Evolutionary conservation across 23 tunicate genomes (phyloP).

Genomic region (Styela clava): DNA sequence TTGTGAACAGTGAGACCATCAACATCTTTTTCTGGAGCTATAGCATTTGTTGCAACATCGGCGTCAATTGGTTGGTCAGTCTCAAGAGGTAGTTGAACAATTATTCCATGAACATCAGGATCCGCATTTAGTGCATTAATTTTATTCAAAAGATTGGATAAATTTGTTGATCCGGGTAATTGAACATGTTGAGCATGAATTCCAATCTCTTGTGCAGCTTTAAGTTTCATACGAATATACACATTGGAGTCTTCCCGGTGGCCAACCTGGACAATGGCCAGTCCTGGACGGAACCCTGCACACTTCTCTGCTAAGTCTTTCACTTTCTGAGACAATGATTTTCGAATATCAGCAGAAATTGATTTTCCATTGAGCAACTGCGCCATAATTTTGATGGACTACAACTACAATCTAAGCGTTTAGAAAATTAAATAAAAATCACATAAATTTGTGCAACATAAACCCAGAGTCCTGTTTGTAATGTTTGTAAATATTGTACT

Average conservation of each 20-base stretch:
- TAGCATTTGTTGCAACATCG: constrained; percentile 56
- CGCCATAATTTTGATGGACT: constrained; percentile 81
- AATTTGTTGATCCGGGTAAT: constrained; percentile 55
- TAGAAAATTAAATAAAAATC: too few relatives aligned
- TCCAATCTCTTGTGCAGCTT: constrained; percentile 87
- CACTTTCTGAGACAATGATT: constrained; percentile 37
- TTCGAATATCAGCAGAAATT: constrained; percentile 57
- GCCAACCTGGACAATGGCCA: constrained; percentile 97
- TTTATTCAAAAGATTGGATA: constrained; percentile 41
- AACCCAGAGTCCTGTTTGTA: too few relatives aligned
- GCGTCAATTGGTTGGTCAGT: constrained; percentile 59
- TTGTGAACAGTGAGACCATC: constrained; percentile 85
- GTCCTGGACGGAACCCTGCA: constrained; percentile 64
- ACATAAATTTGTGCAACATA: too few relatives aligned
- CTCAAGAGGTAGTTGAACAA: constrained; percentile 95
- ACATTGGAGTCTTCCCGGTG: constrained; percentile 89
- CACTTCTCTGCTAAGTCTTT: constrained; percentile 33
- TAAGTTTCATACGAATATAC: constrained; percentile 94
- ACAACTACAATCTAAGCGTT: too few relatives aligned
- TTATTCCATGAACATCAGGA: constrained; percentile 84
- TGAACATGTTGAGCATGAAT: constrained; percentile 58
- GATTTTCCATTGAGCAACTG: constrained; percentile 64
- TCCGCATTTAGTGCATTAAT: constrained; percentile 48
- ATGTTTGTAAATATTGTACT: too few relatives aligned
- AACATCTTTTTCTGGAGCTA: constrained; percentile 83